Conservation (phyloP, 2,797 vertebrate genomes). For the Harpagifer antarcticus region DNA sequence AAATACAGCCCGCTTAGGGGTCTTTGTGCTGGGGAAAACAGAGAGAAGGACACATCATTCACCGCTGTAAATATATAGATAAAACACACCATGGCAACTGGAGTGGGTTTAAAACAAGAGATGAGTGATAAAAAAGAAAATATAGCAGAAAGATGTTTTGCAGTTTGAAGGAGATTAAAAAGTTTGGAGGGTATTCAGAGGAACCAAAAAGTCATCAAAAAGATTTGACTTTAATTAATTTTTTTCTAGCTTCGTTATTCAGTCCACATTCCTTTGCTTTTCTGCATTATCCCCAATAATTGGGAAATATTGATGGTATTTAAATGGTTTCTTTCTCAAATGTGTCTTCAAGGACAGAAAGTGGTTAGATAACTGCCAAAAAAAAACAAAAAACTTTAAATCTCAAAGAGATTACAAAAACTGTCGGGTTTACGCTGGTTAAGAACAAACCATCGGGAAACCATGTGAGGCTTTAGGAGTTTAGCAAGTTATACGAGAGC, state of each 20-base stretch:
- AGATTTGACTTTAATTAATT: constrained; percentile 33
- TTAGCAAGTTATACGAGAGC: constrained; percentile 8
- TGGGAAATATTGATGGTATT: constrained; percentile 30
- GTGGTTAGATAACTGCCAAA: constrained; percentile 2
- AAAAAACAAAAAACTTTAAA: constrained; percentile 17
- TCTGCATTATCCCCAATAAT: constrained; percentile 35
- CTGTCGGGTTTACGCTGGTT: background rate
- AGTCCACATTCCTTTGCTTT: background rate
- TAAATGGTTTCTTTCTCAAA: constrained; percentile 19
- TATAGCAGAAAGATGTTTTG: background rate
- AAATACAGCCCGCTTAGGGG: constrained; percentile 92
- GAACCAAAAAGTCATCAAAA: constrained; percentile 29
- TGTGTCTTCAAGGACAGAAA: constrained; percentile 36
- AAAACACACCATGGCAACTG: background rate
- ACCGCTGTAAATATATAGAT: constrained; percentile 7
- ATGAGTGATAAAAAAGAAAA: background rate
- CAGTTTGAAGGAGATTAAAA: constrained; percentile 6
- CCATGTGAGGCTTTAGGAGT: background rate
- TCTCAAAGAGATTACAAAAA: background rate
- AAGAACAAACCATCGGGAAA: background rate
- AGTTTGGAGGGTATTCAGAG: constrained; percentile 17
- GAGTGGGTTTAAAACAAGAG: background rate
- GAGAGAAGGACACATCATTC: constrained; percentile 25
- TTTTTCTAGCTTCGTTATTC: constrained; percentile 22
- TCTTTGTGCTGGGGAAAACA: constrained; percentile 87